A percentile compares a stretch with the other conserved stretches of the same genome.
Evolutionary conservation across 2,888 invertebrate genomes (phyloP).

Genomic region (Ormyrus rosae): DNA sequence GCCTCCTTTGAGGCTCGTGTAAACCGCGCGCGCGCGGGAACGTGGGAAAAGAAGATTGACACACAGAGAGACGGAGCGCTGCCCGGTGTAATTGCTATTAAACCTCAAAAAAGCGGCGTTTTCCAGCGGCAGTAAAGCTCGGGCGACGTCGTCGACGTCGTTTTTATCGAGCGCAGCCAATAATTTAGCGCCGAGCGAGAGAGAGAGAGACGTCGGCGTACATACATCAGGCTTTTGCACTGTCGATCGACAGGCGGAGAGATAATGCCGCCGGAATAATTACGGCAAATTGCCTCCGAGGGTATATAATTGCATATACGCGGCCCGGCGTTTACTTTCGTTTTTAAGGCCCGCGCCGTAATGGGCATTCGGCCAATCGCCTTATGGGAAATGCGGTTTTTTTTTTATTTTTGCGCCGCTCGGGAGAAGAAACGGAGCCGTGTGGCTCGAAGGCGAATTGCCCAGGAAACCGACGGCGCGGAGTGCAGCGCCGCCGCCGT

Average conservation of each 20-base stretch:
- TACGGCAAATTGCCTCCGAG: conserved; percentile 66
- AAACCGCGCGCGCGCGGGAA: neutral
- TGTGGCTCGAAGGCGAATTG: conserved; percentile 14
- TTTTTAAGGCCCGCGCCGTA: conserved; percentile 39
- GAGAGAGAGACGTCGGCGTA: neutral
- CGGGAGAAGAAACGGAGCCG: conserved; percentile 1
- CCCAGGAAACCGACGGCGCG: conserved; percentile 31
- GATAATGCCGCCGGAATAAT: conserved; percentile 68
- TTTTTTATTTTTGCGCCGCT: conserved; percentile 39
- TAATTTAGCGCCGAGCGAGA: conserved; percentile 24
- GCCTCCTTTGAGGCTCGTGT: neutral
- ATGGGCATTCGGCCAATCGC: conserved; percentile 48
- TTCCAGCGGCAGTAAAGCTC: conserved; percentile 4
- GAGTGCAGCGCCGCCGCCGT: neutral
- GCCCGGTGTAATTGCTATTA: conserved; percentile 14
- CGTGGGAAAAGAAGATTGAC: conserved; percentile 50
- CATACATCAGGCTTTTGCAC: conserved; percentile 45
- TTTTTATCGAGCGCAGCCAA: conserved; percentile 28
- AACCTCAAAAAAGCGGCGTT: conserved; percentile 8
- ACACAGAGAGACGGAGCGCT: neutral
- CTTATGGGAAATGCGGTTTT: conserved; percentile 47
- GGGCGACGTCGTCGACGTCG: conserved; percentile 31
- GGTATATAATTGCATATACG: conserved; percentile 29
- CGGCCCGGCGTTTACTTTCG: conserved; percentile 39
- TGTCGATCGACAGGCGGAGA: conserved; percentile 35